phyloP scores from a whole-genome alignment of 2,797 vertebrate species.

The Coracias cyanogaster region DNA sequence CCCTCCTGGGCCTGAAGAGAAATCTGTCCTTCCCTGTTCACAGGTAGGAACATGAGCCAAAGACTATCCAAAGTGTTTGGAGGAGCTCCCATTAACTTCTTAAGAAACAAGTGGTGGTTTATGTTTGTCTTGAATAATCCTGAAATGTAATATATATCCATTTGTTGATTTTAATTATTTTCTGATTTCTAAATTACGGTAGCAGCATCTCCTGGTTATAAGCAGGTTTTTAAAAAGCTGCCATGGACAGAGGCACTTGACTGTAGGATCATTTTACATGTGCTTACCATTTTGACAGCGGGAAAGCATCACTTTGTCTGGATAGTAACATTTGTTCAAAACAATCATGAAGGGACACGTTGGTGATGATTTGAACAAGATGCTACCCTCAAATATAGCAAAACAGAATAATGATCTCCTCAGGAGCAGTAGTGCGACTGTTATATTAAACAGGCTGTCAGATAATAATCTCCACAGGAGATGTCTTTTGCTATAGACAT shows the following conservation, averaged over 20 bases:
- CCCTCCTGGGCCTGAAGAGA: not conserved
- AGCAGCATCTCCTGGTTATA: not conserved
- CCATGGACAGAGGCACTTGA: conserved; percentile 2
- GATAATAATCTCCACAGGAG: not conserved
- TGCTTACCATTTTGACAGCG: not conserved
- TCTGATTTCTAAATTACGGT: not conserved
- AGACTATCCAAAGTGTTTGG: not conserved
- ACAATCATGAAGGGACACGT: not conserved
- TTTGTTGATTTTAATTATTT: not conserved
- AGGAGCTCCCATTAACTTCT: not conserved
- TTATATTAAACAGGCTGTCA: not conserved
- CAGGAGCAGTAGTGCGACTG: not conserved
- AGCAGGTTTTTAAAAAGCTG: not conserved
- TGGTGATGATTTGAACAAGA: conserved; percentile 8
- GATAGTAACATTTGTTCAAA: not conserved
- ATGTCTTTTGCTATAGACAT: not conserved
- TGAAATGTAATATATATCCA: not conserved
- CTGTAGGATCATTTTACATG: not conserved
- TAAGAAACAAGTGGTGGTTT: not conserved
- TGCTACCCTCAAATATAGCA: not conserved
- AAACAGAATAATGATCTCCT: conserved; percentile 10
- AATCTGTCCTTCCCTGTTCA: not conserved
- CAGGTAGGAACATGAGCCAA: not conserved
- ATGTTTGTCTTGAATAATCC: not conserved
- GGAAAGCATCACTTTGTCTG: not conserved